phyloP scores from a whole-genome alignment of 2,113 vertebrate genomes.

The Ctenomys sociabilis region DNA sequence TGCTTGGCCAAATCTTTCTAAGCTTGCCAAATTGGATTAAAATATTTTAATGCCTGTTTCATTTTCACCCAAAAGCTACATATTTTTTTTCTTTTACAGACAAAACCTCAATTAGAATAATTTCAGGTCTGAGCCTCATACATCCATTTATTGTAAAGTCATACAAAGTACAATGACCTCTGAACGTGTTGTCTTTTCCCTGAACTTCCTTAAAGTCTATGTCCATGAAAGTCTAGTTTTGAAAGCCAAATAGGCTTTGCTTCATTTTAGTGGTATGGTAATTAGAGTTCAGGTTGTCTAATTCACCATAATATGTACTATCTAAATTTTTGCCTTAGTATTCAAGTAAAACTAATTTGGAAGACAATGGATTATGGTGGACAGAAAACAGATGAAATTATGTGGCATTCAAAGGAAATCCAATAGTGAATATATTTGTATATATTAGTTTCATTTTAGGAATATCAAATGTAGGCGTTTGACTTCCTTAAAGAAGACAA shows the following conservation, averaged over 20 bases:
- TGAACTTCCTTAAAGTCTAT: neutral
- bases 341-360: neutral
- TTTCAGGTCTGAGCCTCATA: neutral
- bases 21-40: neutral
- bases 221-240: neutral
- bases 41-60: neutral
- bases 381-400: neutral
- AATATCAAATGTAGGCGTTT: neutral
- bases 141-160: neutral
- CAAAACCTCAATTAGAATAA: neutral
- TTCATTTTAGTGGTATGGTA: neutral
- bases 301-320: neutral
- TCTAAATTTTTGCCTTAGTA: neutral
- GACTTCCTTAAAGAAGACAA: neutral
- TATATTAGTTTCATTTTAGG: neutral
- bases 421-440: neutral
- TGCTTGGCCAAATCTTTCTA: neutral
- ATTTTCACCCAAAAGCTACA: neutral
- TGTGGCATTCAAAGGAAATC: neutral
- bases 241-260: neutral
- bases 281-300: neutral
- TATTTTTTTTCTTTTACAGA: neutral
- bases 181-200: neutral
- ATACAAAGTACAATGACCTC: neutral
- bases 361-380: neutral